These are phyloP conservation scores for Monarcha castaneiventris DNA, from an alignment of 2,113 vertebrate genomes.

Conservation along the genomic window DNA sequence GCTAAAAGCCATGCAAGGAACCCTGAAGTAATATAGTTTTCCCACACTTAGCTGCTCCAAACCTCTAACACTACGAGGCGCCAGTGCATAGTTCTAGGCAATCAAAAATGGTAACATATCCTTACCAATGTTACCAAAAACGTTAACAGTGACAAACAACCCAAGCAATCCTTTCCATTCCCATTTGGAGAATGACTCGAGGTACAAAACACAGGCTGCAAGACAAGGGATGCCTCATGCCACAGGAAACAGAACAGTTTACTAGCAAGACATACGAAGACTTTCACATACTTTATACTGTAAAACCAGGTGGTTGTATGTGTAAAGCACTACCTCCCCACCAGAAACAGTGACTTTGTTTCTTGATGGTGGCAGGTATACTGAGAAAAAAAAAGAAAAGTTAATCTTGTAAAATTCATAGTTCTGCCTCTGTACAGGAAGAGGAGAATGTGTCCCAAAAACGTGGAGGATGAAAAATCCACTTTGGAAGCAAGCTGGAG, in stretches of 20 bases:
- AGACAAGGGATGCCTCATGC: background rate
- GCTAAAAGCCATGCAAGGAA: background rate
- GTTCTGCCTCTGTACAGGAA: background rate
- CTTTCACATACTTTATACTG: background rate
- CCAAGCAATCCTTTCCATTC: background rate
- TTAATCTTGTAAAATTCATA: background rate
- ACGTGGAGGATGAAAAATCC: accelerated
- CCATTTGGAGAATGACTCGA: background rate
- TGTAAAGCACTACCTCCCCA: background rate
- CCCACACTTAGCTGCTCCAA: background rate
- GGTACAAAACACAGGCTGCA: background rate
- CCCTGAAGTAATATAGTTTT: background rate
- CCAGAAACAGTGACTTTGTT: background rate
- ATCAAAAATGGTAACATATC: background rate
- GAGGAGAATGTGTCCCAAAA: background rate
- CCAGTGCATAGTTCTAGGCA: background rate
- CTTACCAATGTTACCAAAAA: background rate
- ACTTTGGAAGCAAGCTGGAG: background rate
- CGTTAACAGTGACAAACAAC: background rate
- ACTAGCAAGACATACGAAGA: background rate
- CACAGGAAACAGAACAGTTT: background rate
- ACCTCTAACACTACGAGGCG: background rate
- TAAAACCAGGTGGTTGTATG: background rate
- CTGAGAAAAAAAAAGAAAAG: background rate
- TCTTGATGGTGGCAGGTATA: background rate